Conservation (phyloP, 2,797 vertebrate species). For the Semaprochilodus insignis region DNA sequence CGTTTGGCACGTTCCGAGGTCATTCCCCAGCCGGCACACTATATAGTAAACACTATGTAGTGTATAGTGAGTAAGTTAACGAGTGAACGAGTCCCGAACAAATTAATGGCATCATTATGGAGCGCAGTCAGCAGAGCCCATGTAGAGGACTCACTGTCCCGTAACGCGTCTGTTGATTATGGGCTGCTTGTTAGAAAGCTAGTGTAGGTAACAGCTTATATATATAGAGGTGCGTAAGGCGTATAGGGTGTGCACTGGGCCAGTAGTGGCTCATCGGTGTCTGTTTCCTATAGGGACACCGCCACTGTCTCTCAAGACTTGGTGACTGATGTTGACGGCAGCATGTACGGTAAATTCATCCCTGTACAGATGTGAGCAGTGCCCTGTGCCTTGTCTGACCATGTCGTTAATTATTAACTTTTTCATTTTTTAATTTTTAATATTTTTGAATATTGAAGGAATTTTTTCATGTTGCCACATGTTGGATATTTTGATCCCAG, state of each 20-base stretch:
- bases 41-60: background rate
- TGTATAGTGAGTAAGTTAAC: background rate
- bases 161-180: background rate
- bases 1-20: background rate
- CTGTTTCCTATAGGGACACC: background rate
- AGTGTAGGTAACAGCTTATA: background rate
- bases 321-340: background rate
- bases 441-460: constrained; percentile 12
- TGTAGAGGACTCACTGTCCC: background rate
- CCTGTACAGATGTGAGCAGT: background rate
- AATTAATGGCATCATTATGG: background rate
- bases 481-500: background rate
- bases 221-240: background rate
- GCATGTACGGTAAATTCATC: background rate
- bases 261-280: background rate
- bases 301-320: no score
- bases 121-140: background rate
- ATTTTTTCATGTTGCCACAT: background rate
- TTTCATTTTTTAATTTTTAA: constrained; percentile 29
- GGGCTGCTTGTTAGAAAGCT: background rate
- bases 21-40: background rate
- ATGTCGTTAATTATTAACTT: constrained; percentile 31
- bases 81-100: background rate
- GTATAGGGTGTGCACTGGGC: background rate
- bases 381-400: constrained; percentile 49